These are phyloP conservation scores for Thalassarche chlororhynchos DNA, from an alignment of 2,113 vertebrate genomes.

Conservation along the genomic window DNA sequence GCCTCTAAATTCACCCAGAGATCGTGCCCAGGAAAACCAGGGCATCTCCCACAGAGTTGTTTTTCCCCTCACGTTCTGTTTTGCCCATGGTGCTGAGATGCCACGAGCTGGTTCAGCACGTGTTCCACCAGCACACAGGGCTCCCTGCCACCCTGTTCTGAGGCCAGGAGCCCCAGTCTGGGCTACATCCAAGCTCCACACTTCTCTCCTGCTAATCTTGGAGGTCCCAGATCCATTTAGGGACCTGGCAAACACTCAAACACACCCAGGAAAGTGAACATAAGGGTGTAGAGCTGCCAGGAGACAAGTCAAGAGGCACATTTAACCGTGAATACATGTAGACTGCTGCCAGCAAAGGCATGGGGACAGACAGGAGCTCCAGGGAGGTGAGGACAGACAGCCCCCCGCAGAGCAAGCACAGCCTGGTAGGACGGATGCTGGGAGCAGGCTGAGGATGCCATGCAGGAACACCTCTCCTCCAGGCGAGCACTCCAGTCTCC, in stretches of 20 bases:
- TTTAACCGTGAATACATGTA: fast-evolving
- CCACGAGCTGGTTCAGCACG: not conserved
- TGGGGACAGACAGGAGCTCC: not conserved
- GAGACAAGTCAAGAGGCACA: not conserved
- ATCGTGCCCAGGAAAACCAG: not conserved
- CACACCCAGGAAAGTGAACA: not conserved
- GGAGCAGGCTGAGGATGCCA: not conserved
- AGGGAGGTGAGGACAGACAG: not conserved
- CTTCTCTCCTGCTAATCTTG: not conserved
- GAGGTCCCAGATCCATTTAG: not conserved
- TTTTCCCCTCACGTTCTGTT: not conserved
- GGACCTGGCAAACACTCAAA: not conserved
- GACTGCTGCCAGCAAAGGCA: not conserved
- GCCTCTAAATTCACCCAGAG: not conserved
- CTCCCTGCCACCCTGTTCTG: not conserved
- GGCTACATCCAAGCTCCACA: not conserved
- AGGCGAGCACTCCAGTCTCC: not conserved
- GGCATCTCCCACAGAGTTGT: not conserved
- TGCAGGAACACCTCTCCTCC: not conserved
- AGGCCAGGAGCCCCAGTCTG: not conserved
- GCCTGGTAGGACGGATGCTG: not conserved
- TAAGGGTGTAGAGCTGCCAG: not conserved
- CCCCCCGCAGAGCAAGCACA: fast-evolving
- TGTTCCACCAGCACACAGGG: not conserved
- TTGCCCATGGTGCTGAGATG: not conserved